Conservation (phyloP, 2,888 invertebrate species). For the Malthinus flaveolus region DNA sequence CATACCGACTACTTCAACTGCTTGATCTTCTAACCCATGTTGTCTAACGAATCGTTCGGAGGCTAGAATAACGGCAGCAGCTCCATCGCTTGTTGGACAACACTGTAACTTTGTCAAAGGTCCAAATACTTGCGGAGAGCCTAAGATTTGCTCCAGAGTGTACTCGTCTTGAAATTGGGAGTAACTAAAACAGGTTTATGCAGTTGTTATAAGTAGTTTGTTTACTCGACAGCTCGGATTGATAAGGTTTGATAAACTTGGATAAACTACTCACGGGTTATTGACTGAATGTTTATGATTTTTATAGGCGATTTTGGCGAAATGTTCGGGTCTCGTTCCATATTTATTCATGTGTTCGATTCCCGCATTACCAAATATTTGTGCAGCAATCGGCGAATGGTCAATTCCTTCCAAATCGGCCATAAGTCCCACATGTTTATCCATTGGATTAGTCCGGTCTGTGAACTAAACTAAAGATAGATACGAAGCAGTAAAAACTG, state of each 20-base stretch:
- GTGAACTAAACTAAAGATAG: slow-evolving; percentile 57
- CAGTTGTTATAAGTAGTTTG: neutral
- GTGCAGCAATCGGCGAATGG: slow-evolving; percentile 86
- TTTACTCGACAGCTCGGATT: neutral
- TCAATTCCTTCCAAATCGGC: slow-evolving; percentile 79
- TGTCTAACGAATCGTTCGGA: slow-evolving; percentile 88
- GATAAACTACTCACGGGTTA: slow-evolving; percentile 84
- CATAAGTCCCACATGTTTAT: slow-evolving; percentile 86
- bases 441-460: slow-evolving; percentile 88
- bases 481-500: neutral
- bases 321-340: slow-evolving; percentile 89
- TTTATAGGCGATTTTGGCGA: slow-evolving; percentile 97
- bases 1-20: slow-evolving; percentile 95
- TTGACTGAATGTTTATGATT: slow-evolving; percentile 96
- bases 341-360: slow-evolving; percentile 95
- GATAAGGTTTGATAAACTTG: neutral
- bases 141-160: slow-evolving; percentile 84
- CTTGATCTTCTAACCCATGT: slow-evolving; percentile 80
- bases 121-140: slow-evolving; percentile 86
- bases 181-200: slow-evolving; percentile 65
- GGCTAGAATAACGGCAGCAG: slow-evolving; percentile 89
- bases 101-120: slow-evolving; percentile 96
- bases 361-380: slow-evolving; percentile 96
- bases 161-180: slow-evolving; percentile 95
- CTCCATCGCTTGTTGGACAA: slow-evolving; percentile 98